These are phyloP conservation scores for Cossypha caffra DNA, from an alignment of 2,797 vertebrate species.

Conservation along the genomic window DNA sequence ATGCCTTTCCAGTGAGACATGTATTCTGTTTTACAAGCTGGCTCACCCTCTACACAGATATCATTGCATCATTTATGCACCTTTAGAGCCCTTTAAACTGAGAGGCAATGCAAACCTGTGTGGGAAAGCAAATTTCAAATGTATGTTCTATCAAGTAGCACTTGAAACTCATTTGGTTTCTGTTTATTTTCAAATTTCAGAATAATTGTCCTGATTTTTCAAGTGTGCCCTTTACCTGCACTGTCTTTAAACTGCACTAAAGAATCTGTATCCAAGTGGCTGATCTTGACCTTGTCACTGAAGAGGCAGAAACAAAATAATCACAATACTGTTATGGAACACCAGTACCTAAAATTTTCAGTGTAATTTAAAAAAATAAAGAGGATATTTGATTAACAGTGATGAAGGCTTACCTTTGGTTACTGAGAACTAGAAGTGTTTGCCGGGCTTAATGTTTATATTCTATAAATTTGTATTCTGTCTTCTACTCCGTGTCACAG, in stretches of 20 bases:
- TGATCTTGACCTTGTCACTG: not conserved
- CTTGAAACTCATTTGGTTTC: not conserved
- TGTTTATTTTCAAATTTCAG: not conserved
- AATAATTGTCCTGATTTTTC: not conserved
- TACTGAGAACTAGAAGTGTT: not conserved
- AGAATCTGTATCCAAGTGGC: not conserved
- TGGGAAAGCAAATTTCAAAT: not conserved
- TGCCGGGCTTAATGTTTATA: not conserved
- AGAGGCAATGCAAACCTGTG: not conserved
- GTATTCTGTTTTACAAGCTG: too few species aligned
- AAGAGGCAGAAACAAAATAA: not conserved
- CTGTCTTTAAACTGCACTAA: not conserved
- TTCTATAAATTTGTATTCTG: not conserved
- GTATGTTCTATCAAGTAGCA: not conserved
- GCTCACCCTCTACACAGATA: too few species aligned
- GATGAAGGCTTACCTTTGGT: not conserved
- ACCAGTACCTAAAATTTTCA: not conserved
- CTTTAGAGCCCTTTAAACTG: not conserved
- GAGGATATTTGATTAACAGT: not conserved
- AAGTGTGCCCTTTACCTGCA: not conserved
- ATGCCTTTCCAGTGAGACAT: not conserved
- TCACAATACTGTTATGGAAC: not conserved
- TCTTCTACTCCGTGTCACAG: not conserved
- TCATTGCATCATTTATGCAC: not conserved
- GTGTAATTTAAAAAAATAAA: not conserved